Conservation (phyloP, 1,140 invertebrate genomes). For the Planococcus citri region DNA sequence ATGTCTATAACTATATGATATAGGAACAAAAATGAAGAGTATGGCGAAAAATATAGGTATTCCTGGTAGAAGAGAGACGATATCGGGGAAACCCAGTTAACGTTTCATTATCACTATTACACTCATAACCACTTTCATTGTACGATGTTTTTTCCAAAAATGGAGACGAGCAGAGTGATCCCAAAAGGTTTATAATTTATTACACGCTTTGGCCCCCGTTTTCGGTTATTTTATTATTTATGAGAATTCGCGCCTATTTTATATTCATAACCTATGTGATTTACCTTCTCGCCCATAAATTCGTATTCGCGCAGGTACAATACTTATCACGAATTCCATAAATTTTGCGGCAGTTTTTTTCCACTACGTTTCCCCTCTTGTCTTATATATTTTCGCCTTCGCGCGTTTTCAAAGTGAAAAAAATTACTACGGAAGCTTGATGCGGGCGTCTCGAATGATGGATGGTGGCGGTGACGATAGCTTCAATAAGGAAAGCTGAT, state of each 20-base stretch:
- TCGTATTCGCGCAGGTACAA: constrained; percentile 10
- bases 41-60: not conserved
- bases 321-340: constrained; percentile 17
- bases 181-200: constrained; percentile 4
- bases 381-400: too few species aligned
- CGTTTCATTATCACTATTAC: constrained; percentile 1
- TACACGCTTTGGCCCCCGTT: not conserved
- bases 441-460: too few species aligned
- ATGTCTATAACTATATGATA: too few species aligned
- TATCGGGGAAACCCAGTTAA: not conserved
- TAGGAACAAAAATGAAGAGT: too few species aligned
- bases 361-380: too few species aligned
- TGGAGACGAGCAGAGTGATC: not conserved
- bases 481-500: too few species aligned
- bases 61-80: not conserved
- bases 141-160: not conserved
- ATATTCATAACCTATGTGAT: constrained; percentile 20
- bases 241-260: constrained; percentile 16
- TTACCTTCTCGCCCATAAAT: constrained; percentile 11
- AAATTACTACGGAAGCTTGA: too few species aligned
- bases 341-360: not conserved
- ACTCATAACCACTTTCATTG: not conserved
- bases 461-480: too few species aligned
- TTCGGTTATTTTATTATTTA: constrained; percentile 16
- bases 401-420: too few species aligned